Evolutionary conservation across 1,140 invertebrate genomes (phyloP), one percentile per base, ranked within the genome.

Genomic region (Macrostomum lignano): DNA sequence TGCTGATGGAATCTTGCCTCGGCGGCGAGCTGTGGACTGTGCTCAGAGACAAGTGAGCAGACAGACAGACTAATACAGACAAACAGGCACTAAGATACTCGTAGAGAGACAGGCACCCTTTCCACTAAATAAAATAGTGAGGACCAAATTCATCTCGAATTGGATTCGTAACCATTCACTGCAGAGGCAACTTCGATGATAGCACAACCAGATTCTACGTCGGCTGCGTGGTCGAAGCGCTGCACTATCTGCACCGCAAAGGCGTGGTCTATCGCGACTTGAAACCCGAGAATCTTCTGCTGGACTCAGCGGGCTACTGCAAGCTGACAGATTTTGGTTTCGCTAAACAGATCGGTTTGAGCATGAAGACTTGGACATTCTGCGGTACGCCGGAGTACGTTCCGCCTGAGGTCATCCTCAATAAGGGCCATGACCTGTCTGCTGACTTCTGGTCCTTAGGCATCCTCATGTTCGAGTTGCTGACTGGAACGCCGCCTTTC

Each of bases 371-470:
- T 0, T 86, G 81, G 60, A 88, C 81, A 13, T 94, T 91, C 60
- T 94, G 86, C 57, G 86, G 86, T 15, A 94, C 84, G 26, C 77
- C 93, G 39, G 84, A 93, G 49, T 63, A 61, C 37, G 58, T 60
- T 55, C 51, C 55, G 13, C 55, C 55, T 7, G 52, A 56, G 31
- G 26, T 21, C 9, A 15, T 40, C 7, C 91, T 86, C 58, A 65
- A 88, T 10, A 81, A 81, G 61, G 91, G 91, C 2, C 88, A 98
- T 52, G 79, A 81, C 13, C 82, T 81, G 53, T 78, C 81, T 28
- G 86, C 86, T 21, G 88, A 96, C 58, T 96, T 86, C 84, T 96
- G 88, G 88, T 91, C 79, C n/a, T 88, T 94, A 61, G 91, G 82
- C 33, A 82, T 94, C 23, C 63, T 93, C 39, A 88, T 91, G 79